Conservation (phyloP, 2,797 vertebrate genomes). For the Pampus argenteus region DNA sequence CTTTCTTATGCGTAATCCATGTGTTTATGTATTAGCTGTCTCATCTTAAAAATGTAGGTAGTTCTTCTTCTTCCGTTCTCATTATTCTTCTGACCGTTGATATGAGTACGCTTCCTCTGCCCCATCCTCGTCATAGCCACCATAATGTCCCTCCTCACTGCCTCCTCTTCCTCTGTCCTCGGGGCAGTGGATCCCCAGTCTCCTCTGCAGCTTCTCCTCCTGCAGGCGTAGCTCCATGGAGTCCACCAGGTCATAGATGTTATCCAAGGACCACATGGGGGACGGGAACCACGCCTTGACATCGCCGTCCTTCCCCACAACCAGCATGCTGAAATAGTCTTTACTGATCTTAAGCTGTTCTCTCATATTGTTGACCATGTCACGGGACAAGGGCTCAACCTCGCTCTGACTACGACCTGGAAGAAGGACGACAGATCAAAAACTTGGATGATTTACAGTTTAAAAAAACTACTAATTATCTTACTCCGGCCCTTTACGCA, state of each 20-base stretch:
- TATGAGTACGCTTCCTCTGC: constrained; percentile 69
- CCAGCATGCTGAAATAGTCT: constrained; percentile 86
- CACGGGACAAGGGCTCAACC: constrained; percentile 73
- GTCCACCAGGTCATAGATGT: constrained; percentile 86
- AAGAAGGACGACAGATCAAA: constrained; percentile 1
- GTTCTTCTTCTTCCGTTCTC: neutral
- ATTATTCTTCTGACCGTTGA: constrained; percentile 66
- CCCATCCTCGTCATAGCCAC: constrained; percentile 62
- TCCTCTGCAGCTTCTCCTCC: constrained; percentile 83
- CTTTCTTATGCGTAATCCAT: constrained; percentile 2
- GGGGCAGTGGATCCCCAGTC: constrained; percentile 83
- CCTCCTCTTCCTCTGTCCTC: constrained; percentile 70
- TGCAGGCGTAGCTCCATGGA: constrained; percentile 83
- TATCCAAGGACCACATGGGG: constrained; percentile 85
- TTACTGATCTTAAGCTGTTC: constrained; percentile 84
- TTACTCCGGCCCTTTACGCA: too few relatives aligned
- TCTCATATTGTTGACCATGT: constrained; percentile 78
- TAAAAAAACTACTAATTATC: too few relatives aligned
- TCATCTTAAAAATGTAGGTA: constrained; percentile 5
- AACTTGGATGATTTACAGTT: neutral
- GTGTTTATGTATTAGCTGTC: neutral
- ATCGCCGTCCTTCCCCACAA: constrained; percentile 85
- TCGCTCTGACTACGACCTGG: constrained; percentile 84
- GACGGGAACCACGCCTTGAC: constrained; percentile 86
- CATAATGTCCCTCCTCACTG: constrained; percentile 48